Base-by-base conservation (phyloP, 2,797 vertebrate species). In the Philypnodon macrostomus region DNA sequence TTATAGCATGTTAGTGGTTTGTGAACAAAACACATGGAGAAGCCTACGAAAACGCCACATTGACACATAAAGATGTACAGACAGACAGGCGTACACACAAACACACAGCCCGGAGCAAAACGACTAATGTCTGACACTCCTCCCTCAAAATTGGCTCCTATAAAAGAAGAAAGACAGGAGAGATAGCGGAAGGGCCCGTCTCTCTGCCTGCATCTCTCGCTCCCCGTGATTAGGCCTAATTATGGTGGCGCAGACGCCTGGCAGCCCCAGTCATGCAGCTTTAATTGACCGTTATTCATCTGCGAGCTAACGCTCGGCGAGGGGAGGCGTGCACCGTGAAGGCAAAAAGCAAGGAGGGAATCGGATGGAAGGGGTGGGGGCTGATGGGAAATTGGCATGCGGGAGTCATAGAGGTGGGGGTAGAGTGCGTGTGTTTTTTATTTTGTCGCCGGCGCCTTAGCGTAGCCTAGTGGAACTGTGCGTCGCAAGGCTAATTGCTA, bases 261-360 rank as follows among this genome's bases (percentile, higher is more conserved):
- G 89, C 89, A 81, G 92, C 90, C 92, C 84, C 90, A 89, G 90
- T 91, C 92, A 89, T 84, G 92, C 90, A 88, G 91, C 91, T 94
- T 93, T 95, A 96, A 96, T 96, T 94, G 94, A 90, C 90, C 94
- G 89, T 94, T 94, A 87, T 92, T 94, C 93, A 94, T 95, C 91
- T 87, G 90, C 86, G 81, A 91, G 89, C 91, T 88, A 79, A 84
- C 79, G 80, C 77, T 73, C 71, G 66, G 81, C 75, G 53, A 67
- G 65, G 69, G 63, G 59, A 72, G 79, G 81, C 75, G 61, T 30
- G 59, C 47, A 54, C 30, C 63, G 46, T 65, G 72, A 67, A 64
- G 58, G 51, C 69, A 63, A 55, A 71, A 74, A 72, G 65, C 41
- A 44, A n/a, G 59, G 47, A 68, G 56, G 60, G 70, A 61, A 59